A percentile compares a stretch with the other conserved stretches of the same genome.
Conservation (phyloP, 1,140 invertebrate species). For the Drosophila ohnishii region DNA sequence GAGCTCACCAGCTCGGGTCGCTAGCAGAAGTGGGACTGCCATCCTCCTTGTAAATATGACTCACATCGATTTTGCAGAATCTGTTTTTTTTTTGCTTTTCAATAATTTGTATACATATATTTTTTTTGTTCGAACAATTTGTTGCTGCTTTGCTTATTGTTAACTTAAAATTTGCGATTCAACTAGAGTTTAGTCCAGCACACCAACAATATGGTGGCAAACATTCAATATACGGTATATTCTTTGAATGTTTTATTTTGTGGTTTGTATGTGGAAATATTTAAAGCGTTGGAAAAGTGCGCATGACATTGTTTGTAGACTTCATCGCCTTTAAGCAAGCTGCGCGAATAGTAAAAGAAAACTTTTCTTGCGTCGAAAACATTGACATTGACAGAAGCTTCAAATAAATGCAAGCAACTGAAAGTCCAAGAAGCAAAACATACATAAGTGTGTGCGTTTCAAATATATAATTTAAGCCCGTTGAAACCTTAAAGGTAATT, state of each 20-base stretch:
- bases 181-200: constrained; percentile 30
- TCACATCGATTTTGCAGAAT: constrained; percentile 47
- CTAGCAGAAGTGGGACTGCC: too few species aligned
- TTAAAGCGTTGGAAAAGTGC: constrained; percentile 29
- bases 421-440: constrained; percentile 8
- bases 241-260: constrained; percentile 13
- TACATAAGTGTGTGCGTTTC: constrained; percentile 26
- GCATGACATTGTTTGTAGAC: background rate
- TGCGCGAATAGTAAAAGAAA: background rate
- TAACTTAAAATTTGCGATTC: constrained; percentile 48
- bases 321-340: background rate
- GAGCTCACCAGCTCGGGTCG: too few species aligned
- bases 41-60: constrained; percentile 31
- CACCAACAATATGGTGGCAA: background rate
- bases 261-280: constrained; percentile 21
- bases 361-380: background rate
- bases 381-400: background rate
- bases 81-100: constrained; percentile 21
- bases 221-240: constrained; percentile 14
- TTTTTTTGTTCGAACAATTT: constrained; percentile 24
- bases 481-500: constrained; percentile 16
- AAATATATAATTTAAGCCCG: constrained; percentile 51
- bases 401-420: constrained; percentile 28
- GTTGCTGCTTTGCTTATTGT: constrained; percentile 45
- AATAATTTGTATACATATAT: constrained; percentile 6